These are phyloP conservation scores for Synaphobranchus kaupii DNA, from an alignment of 2,797 vertebrate genomes.

Conservation along the genomic window DNA sequence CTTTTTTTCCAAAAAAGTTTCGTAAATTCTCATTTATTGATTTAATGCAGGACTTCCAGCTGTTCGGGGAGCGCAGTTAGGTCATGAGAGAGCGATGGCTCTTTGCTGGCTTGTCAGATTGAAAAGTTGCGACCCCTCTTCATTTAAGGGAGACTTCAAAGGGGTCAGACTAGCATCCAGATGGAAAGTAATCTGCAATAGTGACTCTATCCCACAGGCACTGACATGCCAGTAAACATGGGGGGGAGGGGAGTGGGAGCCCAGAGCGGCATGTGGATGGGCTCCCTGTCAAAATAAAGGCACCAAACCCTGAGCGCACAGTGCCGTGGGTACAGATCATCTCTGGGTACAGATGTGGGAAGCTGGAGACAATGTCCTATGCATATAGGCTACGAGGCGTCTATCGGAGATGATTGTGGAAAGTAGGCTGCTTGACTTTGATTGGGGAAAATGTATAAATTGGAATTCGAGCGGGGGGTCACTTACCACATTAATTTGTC, in stretches of 20 bases:
- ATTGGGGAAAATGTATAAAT: neutral
- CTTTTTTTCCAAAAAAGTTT: neutral
- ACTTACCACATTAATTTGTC: neutral
- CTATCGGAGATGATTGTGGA: neutral
- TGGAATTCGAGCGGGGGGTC: neutral
- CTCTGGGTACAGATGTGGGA: neutral
- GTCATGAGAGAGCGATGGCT: constrained; percentile 23
- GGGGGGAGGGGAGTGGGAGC: constrained; percentile 24
- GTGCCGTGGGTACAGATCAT: constrained; percentile 13
- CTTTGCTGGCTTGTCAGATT: constrained; percentile 38
- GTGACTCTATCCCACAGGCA: constrained; percentile 60
- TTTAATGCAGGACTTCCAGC: constrained; percentile 24
- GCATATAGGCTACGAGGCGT: neutral
- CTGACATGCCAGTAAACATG: constrained; percentile 48
- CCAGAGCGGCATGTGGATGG: constrained; percentile 12
- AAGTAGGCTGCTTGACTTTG: neutral
- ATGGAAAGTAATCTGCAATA: constrained; percentile 51
- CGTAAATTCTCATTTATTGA: neutral
- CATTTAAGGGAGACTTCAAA: constrained; percentile 48
- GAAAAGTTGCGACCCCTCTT: constrained; percentile 47
- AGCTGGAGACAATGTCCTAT: neutral
- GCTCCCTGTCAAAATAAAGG: constrained; percentile 33
- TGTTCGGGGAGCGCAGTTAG: constrained; percentile 18
- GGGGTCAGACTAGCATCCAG: constrained; percentile 55
- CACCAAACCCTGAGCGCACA: constrained; percentile 12